Evolutionary conservation across 2,888 invertebrate genomes (phyloP).

Genomic region (Ypsolopha scabrella): DNA sequence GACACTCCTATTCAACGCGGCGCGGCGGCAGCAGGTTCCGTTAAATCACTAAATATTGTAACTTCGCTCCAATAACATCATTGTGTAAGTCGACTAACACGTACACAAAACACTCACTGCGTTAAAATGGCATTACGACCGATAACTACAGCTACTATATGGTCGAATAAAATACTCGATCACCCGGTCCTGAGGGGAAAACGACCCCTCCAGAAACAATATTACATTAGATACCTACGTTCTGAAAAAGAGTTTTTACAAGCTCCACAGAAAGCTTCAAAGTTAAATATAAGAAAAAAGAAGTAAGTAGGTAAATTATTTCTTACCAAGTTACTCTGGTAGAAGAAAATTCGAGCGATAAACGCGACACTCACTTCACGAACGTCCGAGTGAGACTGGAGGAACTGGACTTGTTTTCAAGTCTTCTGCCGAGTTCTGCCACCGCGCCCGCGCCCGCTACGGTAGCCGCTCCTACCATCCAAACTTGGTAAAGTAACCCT

Average conservation of each 20-base stretch:
- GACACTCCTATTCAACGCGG: slow-evolving; percentile 24
- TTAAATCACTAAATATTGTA: slow-evolving; percentile 22
- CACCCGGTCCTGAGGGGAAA: slow-evolving; percentile 27
- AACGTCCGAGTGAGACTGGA: neutral
- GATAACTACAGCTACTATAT: no score
- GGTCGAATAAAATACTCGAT: slow-evolving; percentile 10
- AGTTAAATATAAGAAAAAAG: slow-evolving; percentile 23
- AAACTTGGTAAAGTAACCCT: neutral
- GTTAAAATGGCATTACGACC: no score
- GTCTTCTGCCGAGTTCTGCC: neutral
- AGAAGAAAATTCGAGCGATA: neutral
- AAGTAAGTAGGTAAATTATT: neutral
- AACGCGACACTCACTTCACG: neutral
- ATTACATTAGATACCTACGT: slow-evolving; percentile 10
- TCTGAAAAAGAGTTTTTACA: no score
- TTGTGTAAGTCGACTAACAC: neutral
- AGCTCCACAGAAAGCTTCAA: neutral
- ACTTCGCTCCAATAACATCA: slow-evolving; percentile 3
- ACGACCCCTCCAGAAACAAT: slow-evolving; percentile 5
- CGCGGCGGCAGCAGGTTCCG: slow-evolving; percentile 20
- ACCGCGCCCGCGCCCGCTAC: neutral
- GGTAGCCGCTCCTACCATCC: neutral
- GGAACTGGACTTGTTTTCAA: neutral
- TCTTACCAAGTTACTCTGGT: neutral
- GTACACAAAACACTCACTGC: no score